These are phyloP conservation scores for Lithophane socia DNA, from an alignment of 2,888 invertebrate species.

Conservation along the genomic window DNA sequence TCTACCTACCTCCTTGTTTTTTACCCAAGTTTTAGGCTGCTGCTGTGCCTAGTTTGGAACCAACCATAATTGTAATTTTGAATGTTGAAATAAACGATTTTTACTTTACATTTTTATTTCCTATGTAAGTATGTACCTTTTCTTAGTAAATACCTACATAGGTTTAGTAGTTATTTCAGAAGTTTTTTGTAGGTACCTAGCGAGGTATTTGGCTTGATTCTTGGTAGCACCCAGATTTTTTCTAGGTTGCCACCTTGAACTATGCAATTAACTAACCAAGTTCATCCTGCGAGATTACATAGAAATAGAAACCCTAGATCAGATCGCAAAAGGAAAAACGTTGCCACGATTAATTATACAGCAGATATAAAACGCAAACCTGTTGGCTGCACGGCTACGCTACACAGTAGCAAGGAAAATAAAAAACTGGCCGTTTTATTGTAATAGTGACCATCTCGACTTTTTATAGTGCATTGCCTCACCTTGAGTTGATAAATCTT, in stretches of 20 bases:
- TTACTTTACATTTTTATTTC: too few relatives aligned
- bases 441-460: conserved; percentile 20
- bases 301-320: conserved; percentile 27
- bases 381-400: conserved; percentile 27
- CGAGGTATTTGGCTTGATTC: neutral
- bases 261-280: neutral
- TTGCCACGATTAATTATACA: conserved; percentile 43
- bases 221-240: neutral
- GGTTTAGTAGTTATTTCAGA: neutral
- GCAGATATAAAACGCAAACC: conserved; percentile 40
- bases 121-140: too few relatives aligned
- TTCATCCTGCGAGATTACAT: conserved; percentile 14
- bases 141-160: neutral
- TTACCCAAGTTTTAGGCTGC: too few relatives aligned
- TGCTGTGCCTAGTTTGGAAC: too few relatives aligned
- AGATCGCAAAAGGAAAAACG: conserved; percentile 31
- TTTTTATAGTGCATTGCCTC: conserved; percentile 43
- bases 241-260: conserved; percentile 11
- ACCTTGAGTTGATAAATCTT: conserved; percentile 34
- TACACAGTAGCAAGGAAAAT: conserved; percentile 29
- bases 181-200: too few relatives aligned
- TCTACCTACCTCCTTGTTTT: neutral
- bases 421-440: conserved; percentile 30
- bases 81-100: too few relatives aligned
- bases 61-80: too few relatives aligned